Conservation (phyloP, 2,113 vertebrate genomes). For the Odocoileus hemionus region DNA sequence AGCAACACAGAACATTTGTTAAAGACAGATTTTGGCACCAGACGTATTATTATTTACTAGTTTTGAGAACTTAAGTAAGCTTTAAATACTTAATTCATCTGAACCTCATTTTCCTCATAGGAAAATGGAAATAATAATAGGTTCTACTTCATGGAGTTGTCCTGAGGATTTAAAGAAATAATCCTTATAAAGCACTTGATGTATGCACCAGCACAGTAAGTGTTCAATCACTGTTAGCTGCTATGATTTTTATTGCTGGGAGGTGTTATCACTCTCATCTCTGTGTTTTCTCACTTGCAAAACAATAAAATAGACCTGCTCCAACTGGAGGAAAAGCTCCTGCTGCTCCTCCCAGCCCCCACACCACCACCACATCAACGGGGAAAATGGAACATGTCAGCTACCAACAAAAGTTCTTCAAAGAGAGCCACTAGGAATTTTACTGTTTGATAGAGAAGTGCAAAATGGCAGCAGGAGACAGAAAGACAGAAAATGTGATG, state of each 20-base stretch:
- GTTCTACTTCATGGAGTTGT: background rate
- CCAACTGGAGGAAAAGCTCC: background rate
- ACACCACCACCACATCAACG: background rate
- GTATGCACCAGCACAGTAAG: background rate
- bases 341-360: background rate
- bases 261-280: background rate
- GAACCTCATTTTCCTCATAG: background rate
- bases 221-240: background rate
- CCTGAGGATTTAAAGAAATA: background rate
- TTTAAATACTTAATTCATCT: conserved; percentile 8
- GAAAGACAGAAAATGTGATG: background rate
- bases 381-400: background rate
- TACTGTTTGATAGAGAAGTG: background rate
- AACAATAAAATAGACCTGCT: background rate
- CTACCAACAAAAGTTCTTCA: background rate
- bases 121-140: conserved; percentile 20
- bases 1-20: background rate
- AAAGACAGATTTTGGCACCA: background rate
- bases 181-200: background rate
- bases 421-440: background rate
- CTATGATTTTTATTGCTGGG: background rate
- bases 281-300: background rate
- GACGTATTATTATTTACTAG: background rate
- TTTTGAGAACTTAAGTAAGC: conserved; percentile 4
- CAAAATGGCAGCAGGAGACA: background rate